Evolutionary conservation across 1,140 invertebrate species (phyloP).

Genomic region (Drosophila bipectinata): DNA sequence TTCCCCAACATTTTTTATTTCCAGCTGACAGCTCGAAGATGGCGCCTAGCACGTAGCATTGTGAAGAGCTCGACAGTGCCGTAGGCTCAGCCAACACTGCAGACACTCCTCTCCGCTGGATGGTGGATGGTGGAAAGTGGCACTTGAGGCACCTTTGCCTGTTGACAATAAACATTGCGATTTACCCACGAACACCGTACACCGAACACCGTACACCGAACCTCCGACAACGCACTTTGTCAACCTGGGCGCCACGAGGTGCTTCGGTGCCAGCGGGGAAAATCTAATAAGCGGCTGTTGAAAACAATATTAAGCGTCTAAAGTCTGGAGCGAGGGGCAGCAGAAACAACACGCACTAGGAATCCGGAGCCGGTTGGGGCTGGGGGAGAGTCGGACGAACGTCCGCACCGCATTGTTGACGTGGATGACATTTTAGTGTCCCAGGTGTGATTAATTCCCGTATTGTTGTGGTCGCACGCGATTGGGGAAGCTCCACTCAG

Average conservation of each 20-base stretch:
- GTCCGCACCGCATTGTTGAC: conserved; percentile 63
- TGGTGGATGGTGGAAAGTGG: conserved; percentile 39
- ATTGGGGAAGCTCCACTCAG: neutral
- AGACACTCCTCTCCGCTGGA: conserved; percentile 12
- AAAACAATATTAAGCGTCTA: conserved; percentile 66
- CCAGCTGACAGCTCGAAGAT: conserved; percentile 26
- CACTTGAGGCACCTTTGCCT: conserved; percentile 74
- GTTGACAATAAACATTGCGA: conserved; percentile 80
- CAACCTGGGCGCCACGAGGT: conserved; percentile 15
- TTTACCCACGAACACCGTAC: conserved; percentile 29
- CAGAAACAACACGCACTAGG: conserved; percentile 35
- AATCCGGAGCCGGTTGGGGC: conserved; percentile 3
- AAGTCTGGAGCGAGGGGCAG: too few species aligned
- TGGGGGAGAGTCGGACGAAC: neutral
- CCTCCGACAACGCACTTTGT: conserved; percentile 52
- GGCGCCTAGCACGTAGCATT: conserved; percentile 44
- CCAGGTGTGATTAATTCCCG: conserved; percentile 77
- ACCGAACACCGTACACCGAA: conserved; percentile 4
- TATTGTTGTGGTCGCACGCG: conserved; percentile 55
- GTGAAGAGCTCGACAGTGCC: conserved; percentile 36
- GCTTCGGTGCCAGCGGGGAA: conserved; percentile 9
- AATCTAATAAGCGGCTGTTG: conserved; percentile 71
- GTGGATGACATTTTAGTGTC: conserved; percentile 69
- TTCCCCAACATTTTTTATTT: neutral
- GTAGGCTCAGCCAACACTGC: conserved; percentile 32